Evolutionary conservation across 2,113 vertebrate species (phyloP).

Genomic region (Engraulis encrasicolus): DNA sequence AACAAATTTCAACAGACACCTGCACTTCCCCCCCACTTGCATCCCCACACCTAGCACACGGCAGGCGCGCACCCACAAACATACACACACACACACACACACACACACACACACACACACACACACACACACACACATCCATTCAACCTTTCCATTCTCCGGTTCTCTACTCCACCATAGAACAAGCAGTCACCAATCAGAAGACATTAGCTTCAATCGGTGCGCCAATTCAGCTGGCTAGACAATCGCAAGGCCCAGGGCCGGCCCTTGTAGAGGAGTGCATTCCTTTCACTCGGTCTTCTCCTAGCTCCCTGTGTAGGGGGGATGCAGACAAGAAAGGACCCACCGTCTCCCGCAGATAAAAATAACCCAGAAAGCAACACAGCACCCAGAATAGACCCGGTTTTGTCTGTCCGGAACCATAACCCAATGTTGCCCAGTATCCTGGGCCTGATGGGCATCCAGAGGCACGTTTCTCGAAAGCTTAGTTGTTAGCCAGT

Average conservation of each 20-base stretch:
- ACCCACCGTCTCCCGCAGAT: conserved; percentile 43
- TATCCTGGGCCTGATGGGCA: neutral
- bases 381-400: conserved; percentile 57
- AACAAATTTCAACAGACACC: too few relatives aligned
- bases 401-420: neutral
- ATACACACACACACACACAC: too few relatives aligned
- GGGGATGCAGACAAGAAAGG: conserved; percentile 47
- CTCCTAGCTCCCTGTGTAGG: conserved; percentile 51
- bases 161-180: conserved; percentile 3
- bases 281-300: conserved; percentile 61
- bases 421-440: neutral
- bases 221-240: conserved; percentile 61
- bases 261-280: conserved; percentile 29
- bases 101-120: too few relatives aligned
- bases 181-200: conserved; percentile 59
- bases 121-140: too few relatives aligned
- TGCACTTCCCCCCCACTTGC: too few relatives aligned
- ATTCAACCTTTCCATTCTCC: neutral
- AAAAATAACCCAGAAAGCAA: conserved; percentile 57
- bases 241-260: conserved; percentile 38
- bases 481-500: too few relatives aligned
- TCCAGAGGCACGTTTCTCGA: too few relatives aligned
- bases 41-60: too few relatives aligned
- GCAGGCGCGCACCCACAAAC: too few relatives aligned
- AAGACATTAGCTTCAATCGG: conserved; percentile 64